Percentiles rank a stretch among this genome's conserved stretches.
Conservation (phyloP, 2,797 vertebrate species). For the Sarcoramphus papa region DNA sequence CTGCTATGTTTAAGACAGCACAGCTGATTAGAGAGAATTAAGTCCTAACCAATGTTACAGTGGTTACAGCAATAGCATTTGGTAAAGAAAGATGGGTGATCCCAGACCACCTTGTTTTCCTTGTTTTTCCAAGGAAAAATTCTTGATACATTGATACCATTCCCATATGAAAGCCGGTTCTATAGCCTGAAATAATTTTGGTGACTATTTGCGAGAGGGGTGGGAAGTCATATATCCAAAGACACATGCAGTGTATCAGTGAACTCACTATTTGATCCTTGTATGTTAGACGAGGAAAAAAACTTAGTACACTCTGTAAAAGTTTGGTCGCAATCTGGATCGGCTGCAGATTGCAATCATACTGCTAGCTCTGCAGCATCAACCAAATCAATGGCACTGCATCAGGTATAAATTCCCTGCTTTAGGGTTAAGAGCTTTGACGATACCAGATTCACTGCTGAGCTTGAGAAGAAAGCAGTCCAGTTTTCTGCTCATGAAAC, state of each 20-base stretch:
- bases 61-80: background rate
- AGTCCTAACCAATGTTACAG: background rate
- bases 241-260: background rate
- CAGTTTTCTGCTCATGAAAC: background rate
- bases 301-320: background rate
- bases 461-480: background rate
- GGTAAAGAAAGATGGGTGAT: background rate
- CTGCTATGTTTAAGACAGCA: background rate
- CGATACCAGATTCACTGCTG: background rate
- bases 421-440: background rate
- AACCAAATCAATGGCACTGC: background rate
- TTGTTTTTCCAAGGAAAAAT: background rate
- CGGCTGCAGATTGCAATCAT: background rate
- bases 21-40: background rate
- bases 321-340: background rate
- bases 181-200: background rate
- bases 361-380: background rate
- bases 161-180: background rate
- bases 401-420: background rate
- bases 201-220: background rate
- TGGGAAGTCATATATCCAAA: background rate
- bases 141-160: background rate
- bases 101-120: background rate
- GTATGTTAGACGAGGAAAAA: background rate
- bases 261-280: background rate